Evolutionary conservation across 2,113 vertebrate genomes (phyloP).

Genomic region (Albula goreensis): DNA sequence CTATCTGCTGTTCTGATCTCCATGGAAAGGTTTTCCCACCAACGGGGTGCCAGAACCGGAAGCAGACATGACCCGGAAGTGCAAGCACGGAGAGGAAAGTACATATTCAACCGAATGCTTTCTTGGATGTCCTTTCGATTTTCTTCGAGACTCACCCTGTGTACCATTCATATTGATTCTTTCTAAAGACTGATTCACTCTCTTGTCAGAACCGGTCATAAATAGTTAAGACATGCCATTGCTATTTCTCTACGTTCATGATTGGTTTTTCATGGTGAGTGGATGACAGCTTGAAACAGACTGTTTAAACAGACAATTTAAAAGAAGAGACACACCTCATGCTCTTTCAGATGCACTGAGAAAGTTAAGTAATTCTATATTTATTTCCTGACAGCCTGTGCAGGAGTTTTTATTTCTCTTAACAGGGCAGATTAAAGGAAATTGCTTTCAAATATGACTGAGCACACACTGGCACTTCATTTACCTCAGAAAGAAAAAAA

Average conservation of each 20-base stretch:
- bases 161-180: too few relatives aligned
- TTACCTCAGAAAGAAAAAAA: not conserved
- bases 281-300: not conserved
- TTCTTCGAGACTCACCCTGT: too few relatives aligned
- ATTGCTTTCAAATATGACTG: not conserved
- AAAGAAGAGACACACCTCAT: not conserved
- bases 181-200: too few relatives aligned
- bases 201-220: too few relatives aligned
- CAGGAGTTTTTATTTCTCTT: not conserved
- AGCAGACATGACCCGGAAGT: too few relatives aligned
- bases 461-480: not conserved
- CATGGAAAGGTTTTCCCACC: too few relatives aligned
- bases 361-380: not conserved
- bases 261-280: not conserved
- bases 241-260: not conserved
- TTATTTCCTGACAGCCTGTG: too few relatives aligned
- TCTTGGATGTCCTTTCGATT: too few relatives aligned
- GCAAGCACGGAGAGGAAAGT: too few relatives aligned
- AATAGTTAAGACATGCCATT: not conserved
- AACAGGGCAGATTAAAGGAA: not conserved
- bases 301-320: not conserved
- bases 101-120: too few relatives aligned
- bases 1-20: too few relatives aligned
- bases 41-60: too few relatives aligned
- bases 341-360: not conserved